Percentiles rank a stretch among this genome's conserved stretches.
phyloP scores from a whole-genome alignment of 2,888 invertebrate species.

The Scaptomyza parva region DNA sequence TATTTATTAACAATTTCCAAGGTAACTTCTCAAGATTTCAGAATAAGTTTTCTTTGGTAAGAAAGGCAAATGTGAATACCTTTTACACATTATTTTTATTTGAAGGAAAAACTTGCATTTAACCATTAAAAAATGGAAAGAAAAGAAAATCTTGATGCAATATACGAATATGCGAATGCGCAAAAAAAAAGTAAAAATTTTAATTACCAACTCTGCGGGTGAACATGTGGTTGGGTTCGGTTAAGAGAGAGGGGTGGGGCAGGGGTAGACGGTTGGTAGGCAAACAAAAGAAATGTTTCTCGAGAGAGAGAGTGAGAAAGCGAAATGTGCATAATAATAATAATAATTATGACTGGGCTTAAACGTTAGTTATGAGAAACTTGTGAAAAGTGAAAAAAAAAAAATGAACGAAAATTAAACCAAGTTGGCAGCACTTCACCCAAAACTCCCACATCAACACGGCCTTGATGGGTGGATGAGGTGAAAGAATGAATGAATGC shows the following conservation, averaged over 20 bases:
- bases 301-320: slow-evolving; percentile 51
- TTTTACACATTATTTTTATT: slow-evolving; percentile 4
- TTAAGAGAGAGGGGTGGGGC: too few relatives aligned
- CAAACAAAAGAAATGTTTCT: slow-evolving; percentile 44
- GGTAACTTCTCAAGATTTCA: neutral
- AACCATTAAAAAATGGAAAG: slow-evolving; percentile 3
- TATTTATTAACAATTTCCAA: too few relatives aligned
- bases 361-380: slow-evolving; percentile 54
- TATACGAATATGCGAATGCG: slow-evolving; percentile 17
- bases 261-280: neutral
- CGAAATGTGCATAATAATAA: slow-evolving; percentile 66
- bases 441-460: neutral
- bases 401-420: too few relatives aligned
- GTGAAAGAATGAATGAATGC: slow-evolving; percentile 56
- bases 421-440: slow-evolving; percentile 32
- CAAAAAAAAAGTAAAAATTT: slow-evolving; percentile 63
- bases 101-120: slow-evolving; percentile 17
- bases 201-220: slow-evolving; percentile 46
- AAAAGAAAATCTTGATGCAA: slow-evolving; percentile 17
- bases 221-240: neutral
- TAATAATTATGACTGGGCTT: slow-evolving; percentile 70
- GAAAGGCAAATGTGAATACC: slow-evolving; percentile 11
- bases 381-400: slow-evolving; percentile 57
- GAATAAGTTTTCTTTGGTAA: slow-evolving; percentile 2
- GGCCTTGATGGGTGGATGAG: slow-evolving; percentile 45